Conservation (phyloP, 2,888 invertebrate genomes). For the Euzetes globulus region DNA sequence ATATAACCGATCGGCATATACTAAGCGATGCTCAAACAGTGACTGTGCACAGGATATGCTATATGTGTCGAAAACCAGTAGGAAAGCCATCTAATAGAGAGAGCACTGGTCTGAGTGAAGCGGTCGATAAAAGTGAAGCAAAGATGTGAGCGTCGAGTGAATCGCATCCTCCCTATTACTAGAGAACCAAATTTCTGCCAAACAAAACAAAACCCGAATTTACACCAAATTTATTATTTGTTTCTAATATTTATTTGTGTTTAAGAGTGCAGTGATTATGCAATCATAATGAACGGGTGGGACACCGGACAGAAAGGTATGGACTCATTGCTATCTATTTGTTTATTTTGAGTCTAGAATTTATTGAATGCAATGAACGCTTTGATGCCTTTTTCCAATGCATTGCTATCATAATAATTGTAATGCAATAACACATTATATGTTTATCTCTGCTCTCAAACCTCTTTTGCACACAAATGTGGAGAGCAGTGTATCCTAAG, state of each 20-base stretch:
- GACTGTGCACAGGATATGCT: neutral
- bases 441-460: constrained; percentile 16
- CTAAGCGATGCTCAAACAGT: constrained; percentile 10
- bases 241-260: neutral
- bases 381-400: constrained; percentile 1
- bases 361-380: neutral
- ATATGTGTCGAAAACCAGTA: constrained; percentile 7
- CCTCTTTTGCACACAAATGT: neutral
- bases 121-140: constrained; percentile 27
- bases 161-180: constrained; percentile 20
- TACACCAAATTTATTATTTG: neutral
- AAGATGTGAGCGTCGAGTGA: constrained; percentile 10
- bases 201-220: constrained; percentile 20
- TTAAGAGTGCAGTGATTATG: neutral
- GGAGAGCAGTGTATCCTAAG: neutral
- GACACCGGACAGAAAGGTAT: constrained; percentile 16
- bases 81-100: constrained; percentile 18
- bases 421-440: constrained; percentile 19
- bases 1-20: neutral
- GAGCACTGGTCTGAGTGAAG: constrained; percentile 8
- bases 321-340: neutral
- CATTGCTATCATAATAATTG: neutral
- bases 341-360: neutral
- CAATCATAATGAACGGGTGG: constrained; percentile 20
- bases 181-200: neutral